Evolutionary conservation across 1,140 invertebrate species (phyloP), one percentile per base, ranked within the genome.

Genomic region (Diploscapter pachys): DNA sequence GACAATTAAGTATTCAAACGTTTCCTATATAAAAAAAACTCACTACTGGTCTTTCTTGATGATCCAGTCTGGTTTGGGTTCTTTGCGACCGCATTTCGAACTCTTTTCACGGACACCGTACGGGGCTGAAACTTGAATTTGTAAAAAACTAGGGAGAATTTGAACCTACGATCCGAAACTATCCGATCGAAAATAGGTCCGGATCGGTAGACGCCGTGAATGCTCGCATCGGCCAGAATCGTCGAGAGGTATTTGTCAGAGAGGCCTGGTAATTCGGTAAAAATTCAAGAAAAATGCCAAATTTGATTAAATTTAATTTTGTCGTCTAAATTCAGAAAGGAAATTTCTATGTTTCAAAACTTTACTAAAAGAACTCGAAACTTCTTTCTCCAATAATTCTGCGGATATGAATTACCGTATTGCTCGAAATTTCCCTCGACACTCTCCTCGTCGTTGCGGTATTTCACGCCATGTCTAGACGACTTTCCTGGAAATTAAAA

Each of bases 31-130:
- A 31, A 31, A 31, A 31, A 53, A 68, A 62, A 73, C 56, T 64
- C 52, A 80, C 75, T 80, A 69, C 4, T 69, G 57, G 9, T n/a
- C n/a, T 51, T 59, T 51, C 3, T 76, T 54, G 4, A 68, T n/a
- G 4, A 63, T 77, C 76, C 76, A 81, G 67, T 77, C 62, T 11
- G 71, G 65, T 52, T 82, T 82, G 49, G 73, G 59, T 48, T 76
- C 68, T 31, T 78, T 80, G 48, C 66, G 67, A 11, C 84, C 83
- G 8, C 85, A 69, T 63, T 83, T 82, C 53, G 72, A 63, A 5
- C 83, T 75, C 63, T 83, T 83, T 63, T 89, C 88, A 70, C 88
- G 78, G 3, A 89, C 86, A 55, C 88, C 88, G 84, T 89, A 89
- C 0, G 88, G 88, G 73, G 88, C 88, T 88, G 74, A 68, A 86